Evolutionary conservation across 2,113 vertebrate species (phyloP).

Genomic region (Siniperca chuatsi): DNA sequence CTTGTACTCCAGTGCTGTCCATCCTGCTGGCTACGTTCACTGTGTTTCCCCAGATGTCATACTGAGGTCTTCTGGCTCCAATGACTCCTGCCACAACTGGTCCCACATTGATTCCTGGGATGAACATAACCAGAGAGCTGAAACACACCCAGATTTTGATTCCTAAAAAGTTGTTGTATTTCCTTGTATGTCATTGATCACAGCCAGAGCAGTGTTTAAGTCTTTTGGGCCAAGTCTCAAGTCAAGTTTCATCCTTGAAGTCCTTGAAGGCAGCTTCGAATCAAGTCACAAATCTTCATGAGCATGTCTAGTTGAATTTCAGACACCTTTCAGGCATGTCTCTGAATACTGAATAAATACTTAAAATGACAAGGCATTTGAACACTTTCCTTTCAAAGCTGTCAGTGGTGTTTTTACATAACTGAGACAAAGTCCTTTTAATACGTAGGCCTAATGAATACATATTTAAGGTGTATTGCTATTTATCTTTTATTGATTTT

Average conservation of each 20-base stretch:
- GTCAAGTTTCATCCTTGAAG: neutral
- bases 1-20: conserved; percentile 97
- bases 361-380: neutral
- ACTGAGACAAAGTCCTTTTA: no score
- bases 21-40: conserved; percentile 98
- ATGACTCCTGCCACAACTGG: conserved; percentile 98
- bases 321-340: neutral
- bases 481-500: no score
- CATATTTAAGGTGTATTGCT: neutral
- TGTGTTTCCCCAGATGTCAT: conserved; percentile 99
- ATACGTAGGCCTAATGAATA: neutral
- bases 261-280: neutral
- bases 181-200: neutral
- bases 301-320: no score
- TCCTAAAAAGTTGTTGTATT: no score
- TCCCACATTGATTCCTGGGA: conserved; percentile 92
- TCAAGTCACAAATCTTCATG: neutral
- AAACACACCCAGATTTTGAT: neutral
- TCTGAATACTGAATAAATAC: no score
- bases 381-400: no score
- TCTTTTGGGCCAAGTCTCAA: neutral
- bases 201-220: no score
- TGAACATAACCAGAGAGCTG: neutral
- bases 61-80: conserved; percentile 95
- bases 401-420: neutral